Conservation (phyloP, 2,888 invertebrate genomes). For the Limnephilus lunatus region DNA sequence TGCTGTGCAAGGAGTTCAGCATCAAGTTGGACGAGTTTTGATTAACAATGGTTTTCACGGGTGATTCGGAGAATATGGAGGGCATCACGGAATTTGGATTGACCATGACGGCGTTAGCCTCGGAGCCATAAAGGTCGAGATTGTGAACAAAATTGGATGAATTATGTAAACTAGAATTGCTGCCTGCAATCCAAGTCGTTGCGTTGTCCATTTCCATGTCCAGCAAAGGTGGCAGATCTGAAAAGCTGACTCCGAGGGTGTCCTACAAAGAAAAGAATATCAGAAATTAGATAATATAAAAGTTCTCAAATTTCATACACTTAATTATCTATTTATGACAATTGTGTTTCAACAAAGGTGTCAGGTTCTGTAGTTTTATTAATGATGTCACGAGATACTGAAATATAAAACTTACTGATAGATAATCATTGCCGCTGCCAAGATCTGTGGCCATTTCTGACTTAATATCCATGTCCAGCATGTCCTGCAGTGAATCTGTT, state of each 20-base stretch:
- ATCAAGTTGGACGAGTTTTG: constrained; percentile 75
- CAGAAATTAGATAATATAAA: constrained; percentile 40
- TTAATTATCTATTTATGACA: neutral
- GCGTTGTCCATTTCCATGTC: constrained; percentile 83
- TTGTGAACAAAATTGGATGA: constrained; percentile 82
- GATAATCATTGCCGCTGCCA: constrained; percentile 82
- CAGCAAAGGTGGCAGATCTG: constrained; percentile 79
- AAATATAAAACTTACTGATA: constrained; percentile 73
- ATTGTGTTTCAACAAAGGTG: neutral
- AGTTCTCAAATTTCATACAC: neutral
- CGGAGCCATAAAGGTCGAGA: constrained; percentile 83
- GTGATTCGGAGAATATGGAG: constrained; percentile 79
- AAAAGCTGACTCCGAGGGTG: constrained; percentile 80
- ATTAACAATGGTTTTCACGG: constrained; percentile 72
- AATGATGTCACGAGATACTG: neutral
- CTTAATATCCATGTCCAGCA: constrained; percentile 93
- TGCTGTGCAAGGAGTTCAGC: constrained; percentile 73
- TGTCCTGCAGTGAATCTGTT: constrained; percentile 89
- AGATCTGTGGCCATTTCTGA: constrained; percentile 89
- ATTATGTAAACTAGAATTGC: constrained; percentile 76
- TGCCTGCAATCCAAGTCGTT: constrained; percentile 68
- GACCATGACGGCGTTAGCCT: constrained; percentile 88
- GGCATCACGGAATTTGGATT: constrained; percentile 95
- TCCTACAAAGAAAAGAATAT: constrained; percentile 72
- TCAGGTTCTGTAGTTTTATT: constrained; percentile 10